These are phyloP conservation scores for Alsophila aescularia DNA, from an alignment of 2,888 invertebrate genomes.

Conservation along the genomic window DNA sequence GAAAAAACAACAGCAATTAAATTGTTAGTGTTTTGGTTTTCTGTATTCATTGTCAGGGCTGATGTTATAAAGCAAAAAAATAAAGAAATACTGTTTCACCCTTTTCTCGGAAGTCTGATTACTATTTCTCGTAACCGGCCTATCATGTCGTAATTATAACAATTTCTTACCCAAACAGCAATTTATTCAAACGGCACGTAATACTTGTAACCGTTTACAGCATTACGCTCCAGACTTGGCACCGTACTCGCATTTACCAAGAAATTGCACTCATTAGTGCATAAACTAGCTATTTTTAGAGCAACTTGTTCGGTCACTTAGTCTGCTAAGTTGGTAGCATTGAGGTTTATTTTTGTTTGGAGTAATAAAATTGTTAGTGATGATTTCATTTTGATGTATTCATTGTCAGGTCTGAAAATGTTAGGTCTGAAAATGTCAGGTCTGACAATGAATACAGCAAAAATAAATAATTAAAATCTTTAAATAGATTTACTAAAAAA, in stretches of 20 bases:
- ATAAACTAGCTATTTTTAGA: constrained; percentile 52
- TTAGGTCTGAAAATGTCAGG: not conserved
- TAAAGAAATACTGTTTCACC: too few relatives aligned
- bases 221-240: constrained; percentile 23
- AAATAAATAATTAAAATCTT: too few relatives aligned
- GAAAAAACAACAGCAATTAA: too few relatives aligned
- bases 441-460: too few relatives aligned
- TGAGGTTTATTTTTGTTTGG: constrained; percentile 30
- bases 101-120: not conserved
- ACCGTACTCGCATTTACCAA: constrained; percentile 40
- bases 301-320: constrained; percentile 27
- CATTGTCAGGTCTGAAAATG: not conserved
- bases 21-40: too few relatives aligned
- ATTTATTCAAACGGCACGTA: constrained; percentile 12
- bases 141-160: not conserved
- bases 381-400: not conserved
- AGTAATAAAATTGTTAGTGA: constrained; percentile 6
- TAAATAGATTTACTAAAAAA: too few relatives aligned
- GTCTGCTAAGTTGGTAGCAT: constrained; percentile 19
- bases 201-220: constrained; percentile 12
- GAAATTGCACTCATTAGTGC: constrained; percentile 54
- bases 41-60: too few relatives aligned
- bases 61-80: too few relatives aligned
- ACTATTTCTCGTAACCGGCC: too few relatives aligned
- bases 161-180: not conserved